phyloP scores from a whole-genome alignment of 2,888 invertebrate genomes.

The Strigamia transsilvanica region DNA sequence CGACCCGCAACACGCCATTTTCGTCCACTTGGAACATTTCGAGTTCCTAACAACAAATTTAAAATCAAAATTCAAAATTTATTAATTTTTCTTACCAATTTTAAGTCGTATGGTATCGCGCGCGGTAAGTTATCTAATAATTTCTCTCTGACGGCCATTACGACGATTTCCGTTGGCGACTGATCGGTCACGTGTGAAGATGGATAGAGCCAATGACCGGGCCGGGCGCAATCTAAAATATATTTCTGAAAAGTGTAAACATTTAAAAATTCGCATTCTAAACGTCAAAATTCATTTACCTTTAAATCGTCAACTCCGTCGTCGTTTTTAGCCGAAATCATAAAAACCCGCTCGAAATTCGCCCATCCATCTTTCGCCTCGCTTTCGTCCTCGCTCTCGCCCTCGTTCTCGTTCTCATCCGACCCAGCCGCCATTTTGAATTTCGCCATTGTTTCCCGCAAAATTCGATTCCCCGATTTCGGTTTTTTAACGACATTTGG shows the following conservation, averaged over 20 bases:
- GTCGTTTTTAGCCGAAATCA: slow-evolving; percentile 85
- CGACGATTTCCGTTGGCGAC: slow-evolving; percentile 73
- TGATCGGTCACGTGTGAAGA: slow-evolving; percentile 78
- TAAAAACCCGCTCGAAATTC: slow-evolving; percentile 87
- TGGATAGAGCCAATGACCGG: slow-evolving; percentile 74
- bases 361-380: slow-evolving; percentile 61
- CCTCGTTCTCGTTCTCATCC: not conserved
- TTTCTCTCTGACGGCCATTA: slow-evolving; percentile 80
- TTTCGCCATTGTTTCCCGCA: slow-evolving; percentile 55
- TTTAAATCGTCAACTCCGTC: slow-evolving; percentile 77
- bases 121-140: slow-evolving; percentile 82
- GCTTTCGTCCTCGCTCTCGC: slow-evolving; percentile 53
- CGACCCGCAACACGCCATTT: slow-evolving; percentile 60
- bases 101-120: slow-evolving; percentile 85
- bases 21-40: slow-evolving; percentile 68
- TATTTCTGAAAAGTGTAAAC: slow-evolving; percentile 70
- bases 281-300: slow-evolving; percentile 64
- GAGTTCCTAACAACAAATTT: slow-evolving; percentile 64
- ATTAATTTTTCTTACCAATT: slow-evolving; percentile 60
- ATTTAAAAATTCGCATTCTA: no score
- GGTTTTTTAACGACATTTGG: slow-evolving; percentile 74
- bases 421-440: not conserved
- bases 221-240: slow-evolving; percentile 73
- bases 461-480: slow-evolving; percentile 60
- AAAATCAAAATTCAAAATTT: not conserved